phyloP scores from a whole-genome alignment of 2,797 vertebrate genomes.

The Typhlichthys subterraneus region DNA sequence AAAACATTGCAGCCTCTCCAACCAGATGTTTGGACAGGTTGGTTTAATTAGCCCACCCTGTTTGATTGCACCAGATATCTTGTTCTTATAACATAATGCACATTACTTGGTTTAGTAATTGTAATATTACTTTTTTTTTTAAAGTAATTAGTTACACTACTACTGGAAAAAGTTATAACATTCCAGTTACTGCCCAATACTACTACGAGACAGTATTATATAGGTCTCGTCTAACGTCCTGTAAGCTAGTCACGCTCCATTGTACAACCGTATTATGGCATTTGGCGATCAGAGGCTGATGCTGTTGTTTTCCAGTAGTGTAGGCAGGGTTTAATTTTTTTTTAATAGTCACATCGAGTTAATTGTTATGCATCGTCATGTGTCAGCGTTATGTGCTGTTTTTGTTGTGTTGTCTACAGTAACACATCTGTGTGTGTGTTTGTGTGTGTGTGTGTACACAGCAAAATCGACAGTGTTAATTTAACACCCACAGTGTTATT shows the following conservation, averaged over 20 bases:
- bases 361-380: not conserved
- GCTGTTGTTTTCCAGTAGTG: not conserved
- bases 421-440: conserved; percentile 6
- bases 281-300: conserved; percentile 47
- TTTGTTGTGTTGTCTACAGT: conserved; percentile 1
- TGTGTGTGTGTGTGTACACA: not conserved
- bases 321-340: not conserved
- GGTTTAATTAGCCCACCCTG: too few relatives aligned
- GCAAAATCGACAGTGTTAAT: too few relatives aligned
- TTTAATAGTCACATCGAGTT: not conserved
- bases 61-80: too few relatives aligned
- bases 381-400: not conserved
- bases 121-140: too few relatives aligned
- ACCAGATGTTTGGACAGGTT: too few relatives aligned
- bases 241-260: conserved; percentile 38
- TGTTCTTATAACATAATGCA: too few relatives aligned
- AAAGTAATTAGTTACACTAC: too few relatives aligned
- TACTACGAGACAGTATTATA: not conserved
- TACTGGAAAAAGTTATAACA: too few relatives aligned
- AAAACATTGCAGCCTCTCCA: too few relatives aligned
- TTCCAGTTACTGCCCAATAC: too few relatives aligned
- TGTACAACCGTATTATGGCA: conserved; percentile 76
- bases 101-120: too few relatives aligned
- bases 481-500: too few relatives aligned
- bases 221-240: conserved; percentile 7